These are phyloP conservation scores for Eulemur albifrons DNA, from an alignment of 2,797 vertebrate genomes.

Conservation along the genomic window DNA sequence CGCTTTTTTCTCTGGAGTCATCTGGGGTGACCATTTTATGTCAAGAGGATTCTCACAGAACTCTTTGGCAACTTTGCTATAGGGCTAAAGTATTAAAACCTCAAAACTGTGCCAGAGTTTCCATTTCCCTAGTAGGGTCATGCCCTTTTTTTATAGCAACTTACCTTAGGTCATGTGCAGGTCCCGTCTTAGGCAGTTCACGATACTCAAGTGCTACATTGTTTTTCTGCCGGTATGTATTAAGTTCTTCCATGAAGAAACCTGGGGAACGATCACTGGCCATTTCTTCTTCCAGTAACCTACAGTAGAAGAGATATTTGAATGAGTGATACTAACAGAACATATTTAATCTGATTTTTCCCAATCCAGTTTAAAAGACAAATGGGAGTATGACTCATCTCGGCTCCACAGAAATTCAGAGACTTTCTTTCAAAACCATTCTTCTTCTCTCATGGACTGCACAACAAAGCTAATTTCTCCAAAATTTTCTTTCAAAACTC, in stretches of 20 bases:
- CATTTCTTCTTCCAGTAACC: conserved; percentile 55
- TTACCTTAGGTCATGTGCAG: conserved; percentile 77
- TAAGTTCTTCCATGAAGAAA: conserved; percentile 57
- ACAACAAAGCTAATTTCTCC: background rate
- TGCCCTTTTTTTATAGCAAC: conserved; percentile 15
- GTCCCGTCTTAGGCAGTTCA: fast-evolving
- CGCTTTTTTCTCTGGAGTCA: background rate
- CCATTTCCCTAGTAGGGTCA: background rate
- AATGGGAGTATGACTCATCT: background rate
- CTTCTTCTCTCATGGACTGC: background rate
- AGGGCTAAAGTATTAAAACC: background rate
- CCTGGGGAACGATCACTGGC: background rate
- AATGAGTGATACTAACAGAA: background rate
- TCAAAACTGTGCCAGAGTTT: background rate
- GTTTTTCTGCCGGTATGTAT: conserved; percentile 66
- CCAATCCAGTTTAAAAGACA: background rate
- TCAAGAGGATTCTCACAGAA: background rate
- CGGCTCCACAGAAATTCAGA: background rate
- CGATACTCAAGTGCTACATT: fast-evolving
- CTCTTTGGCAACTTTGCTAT: background rate
- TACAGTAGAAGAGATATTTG: conserved; percentile 38
- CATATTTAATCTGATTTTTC: background rate
- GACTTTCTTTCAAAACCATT: background rate
- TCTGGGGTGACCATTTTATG: background rate
- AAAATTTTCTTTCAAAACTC: conserved; percentile 37